Evolutionary conservation across 1,140 invertebrate species (phyloP), one percentile per base, ranked within the genome.

Genomic region (Pachyrhynchus sulphureomaculatus): DNA sequence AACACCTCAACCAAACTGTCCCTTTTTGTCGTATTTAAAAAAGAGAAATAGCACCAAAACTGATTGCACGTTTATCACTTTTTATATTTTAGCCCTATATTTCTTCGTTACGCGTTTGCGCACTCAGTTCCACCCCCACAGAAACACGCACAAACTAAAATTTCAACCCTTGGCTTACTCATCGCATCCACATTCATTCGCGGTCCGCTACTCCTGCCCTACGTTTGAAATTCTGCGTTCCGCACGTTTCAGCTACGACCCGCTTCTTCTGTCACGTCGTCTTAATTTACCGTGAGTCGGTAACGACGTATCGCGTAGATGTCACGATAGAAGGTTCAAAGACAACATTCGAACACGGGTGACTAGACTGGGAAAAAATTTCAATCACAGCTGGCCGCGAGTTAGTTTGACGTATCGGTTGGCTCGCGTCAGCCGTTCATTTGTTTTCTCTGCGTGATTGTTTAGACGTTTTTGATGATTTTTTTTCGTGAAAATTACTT

Each of bases 351-450:
- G 13, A 10, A 37, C 33, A 37, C 49, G 47, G 47, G 26, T 49
- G 21, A 29, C 47, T 49, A 49, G 47, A 41, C 39, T 36, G 39
- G 20, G 48, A 10, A 61, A 52, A 42, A 52, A 52, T 61, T 53
- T 42, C 23, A 56, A 45, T 56, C 39, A 45, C 33, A 37, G 39
- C 39, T 23, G 21, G 53, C 39, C 42, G 33, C 29, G 42, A 18
- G 18, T 37, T 42, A 56, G 39, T 45, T 42, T 44, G 52, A 55
- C 36, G 39, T 56, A 45, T 42, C 29, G n/a, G 21, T 18, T 42
- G 24, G 15, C 44, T 20, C 42, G 32, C 42, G 56, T 21, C 20
- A 20, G 26, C 3, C 15, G 33, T n/a, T 10, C 32, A 23, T 49
- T 49, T 49, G 23, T 49, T 32, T 49, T 13, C 5, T 49, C 12